Conservation (phyloP, 2,888 invertebrate species). For the Agrotis segetum region DNA sequence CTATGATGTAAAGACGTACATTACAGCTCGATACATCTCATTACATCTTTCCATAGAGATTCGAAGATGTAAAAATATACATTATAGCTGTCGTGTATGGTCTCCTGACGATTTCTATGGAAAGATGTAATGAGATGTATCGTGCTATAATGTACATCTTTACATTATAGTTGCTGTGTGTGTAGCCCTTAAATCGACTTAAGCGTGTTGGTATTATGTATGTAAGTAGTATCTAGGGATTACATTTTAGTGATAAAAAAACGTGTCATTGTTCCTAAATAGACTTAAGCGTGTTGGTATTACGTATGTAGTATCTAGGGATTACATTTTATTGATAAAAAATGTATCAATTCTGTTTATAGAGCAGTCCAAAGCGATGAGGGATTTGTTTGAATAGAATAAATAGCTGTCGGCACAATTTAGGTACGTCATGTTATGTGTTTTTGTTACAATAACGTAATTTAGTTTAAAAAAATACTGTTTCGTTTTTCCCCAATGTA, state of each 20-base stretch:
- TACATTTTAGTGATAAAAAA: conserved; percentile 22
- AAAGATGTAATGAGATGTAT: no score
- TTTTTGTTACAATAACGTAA: conserved; percentile 7
- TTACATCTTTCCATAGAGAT: no score
- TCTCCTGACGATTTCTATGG: no score
- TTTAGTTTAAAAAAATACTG: background rate
- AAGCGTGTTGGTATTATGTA: conserved; percentile 16
- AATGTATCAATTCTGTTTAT: conserved; percentile 3
- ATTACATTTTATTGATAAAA: conserved; percentile 26
- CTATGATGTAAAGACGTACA: no score
- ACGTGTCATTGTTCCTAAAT: background rate
- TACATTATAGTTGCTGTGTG: no score
- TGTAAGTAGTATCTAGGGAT: conserved; percentile 17
- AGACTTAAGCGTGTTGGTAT: conserved; percentile 12
- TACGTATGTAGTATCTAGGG: conserved; percentile 17
- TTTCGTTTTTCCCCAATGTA: background rate
- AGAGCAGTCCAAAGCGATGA: no score
- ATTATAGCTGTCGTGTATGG: no score
- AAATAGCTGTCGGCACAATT: background rate
- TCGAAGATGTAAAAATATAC: no score
- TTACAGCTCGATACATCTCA: no score
- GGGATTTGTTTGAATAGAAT: conserved; percentile 6
- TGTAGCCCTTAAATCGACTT: no score
- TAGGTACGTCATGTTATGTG: background rate
- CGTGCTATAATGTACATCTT: no score